Base-by-base conservation (phyloP, 1,140 invertebrate genomes). In the Drosophila pachea region DNA sequence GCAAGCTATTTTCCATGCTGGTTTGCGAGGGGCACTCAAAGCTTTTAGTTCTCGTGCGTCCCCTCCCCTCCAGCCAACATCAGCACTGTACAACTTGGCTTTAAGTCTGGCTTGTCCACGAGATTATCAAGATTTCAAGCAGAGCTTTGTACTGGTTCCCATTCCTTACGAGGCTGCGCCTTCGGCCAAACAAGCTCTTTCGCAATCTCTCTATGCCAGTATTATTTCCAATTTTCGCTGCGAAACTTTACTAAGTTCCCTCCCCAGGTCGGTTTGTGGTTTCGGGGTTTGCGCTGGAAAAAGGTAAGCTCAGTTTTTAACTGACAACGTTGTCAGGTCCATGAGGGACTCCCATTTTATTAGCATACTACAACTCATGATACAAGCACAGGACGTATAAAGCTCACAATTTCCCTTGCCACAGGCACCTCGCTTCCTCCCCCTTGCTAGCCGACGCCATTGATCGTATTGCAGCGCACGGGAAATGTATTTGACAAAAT, bases 401-500 rank as follows among this genome's bases (percentile, higher is more conserved):
- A 67, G 55, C 52, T 67, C 64, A 60, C 64, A 67, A 29, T 49
- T 52, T 29, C 8, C 36, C 14, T 12, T 9, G 3, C 56, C 5
- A 2, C 7, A n/a, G 9, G 5, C 5, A 0, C 3, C 14, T 16
- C 6, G 6, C 8, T 1, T 1, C 16, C 22, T 12, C 22, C 31
- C 36, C 12, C 5, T 7, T 32, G 11, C 0, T 29, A 8, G 16
- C 16, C 52, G 14, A n/a, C 52, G 16, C 47, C 29, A 35, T 52
- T 55, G 60, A 52, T 45, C 9, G 22, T 33, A n/a, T 29, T 42
- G 12, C 58, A 33, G 50, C 14, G 35, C 64, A 50, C 59, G 62
- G 45, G 60, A 68, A 74, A 71, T 75, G 72, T 61, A 73, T 83
- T 82, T 82, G 78, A 83, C 78, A 78, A 78, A 83, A 83, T 75